phyloP scores from a whole-genome alignment of 1,140 invertebrate species.

The Drosophila tropicalis region DNA sequence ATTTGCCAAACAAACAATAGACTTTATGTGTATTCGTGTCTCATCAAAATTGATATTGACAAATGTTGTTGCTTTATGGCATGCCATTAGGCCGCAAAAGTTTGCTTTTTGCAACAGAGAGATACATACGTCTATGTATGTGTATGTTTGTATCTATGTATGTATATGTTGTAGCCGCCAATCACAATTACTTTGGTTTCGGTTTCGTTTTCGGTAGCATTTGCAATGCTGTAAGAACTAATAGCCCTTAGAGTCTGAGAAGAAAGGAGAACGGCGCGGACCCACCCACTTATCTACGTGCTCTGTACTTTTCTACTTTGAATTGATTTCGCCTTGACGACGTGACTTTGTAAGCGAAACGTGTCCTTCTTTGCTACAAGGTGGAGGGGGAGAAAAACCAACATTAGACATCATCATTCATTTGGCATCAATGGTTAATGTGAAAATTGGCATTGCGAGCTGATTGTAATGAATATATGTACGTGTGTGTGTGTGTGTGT shows the following conservation, averaged over 20 bases:
- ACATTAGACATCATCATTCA: conserved; percentile 62
- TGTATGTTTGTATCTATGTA: neutral
- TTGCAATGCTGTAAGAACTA: conserved; percentile 41
- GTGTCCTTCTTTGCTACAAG: neutral
- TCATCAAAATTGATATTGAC: conserved; percentile 75
- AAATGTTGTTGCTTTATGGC: conserved; percentile 71
- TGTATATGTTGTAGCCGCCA: conserved; percentile 58
- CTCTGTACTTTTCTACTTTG: conserved; percentile 60
- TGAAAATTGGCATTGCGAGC: conserved; percentile 65
- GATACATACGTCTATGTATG: conserved; percentile 8
- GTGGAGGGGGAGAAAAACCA: neutral
- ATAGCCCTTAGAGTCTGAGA: conserved; percentile 17
- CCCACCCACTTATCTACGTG: conserved; percentile 47
- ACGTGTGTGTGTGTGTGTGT: conserved; percentile 62
- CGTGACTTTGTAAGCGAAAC: conserved; percentile 32
- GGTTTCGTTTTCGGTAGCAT: conserved; percentile 27
- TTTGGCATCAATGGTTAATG: conserved; percentile 76
- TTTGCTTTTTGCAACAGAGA: conserved; percentile 47
- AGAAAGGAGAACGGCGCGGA: conserved; percentile 4
- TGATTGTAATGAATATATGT: conserved; percentile 70
- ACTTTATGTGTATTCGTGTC: conserved; percentile 53
- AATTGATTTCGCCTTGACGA: conserved; percentile 54
- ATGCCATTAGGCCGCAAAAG: conserved; percentile 67
- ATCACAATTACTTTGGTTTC: conserved; percentile 69
- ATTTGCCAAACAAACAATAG: conserved; percentile 67